Percentiles rank a stretch among this genome's conserved stretches.
Conservation (phyloP, 2,888 invertebrate species). For the Torymus tubicola region DNA sequence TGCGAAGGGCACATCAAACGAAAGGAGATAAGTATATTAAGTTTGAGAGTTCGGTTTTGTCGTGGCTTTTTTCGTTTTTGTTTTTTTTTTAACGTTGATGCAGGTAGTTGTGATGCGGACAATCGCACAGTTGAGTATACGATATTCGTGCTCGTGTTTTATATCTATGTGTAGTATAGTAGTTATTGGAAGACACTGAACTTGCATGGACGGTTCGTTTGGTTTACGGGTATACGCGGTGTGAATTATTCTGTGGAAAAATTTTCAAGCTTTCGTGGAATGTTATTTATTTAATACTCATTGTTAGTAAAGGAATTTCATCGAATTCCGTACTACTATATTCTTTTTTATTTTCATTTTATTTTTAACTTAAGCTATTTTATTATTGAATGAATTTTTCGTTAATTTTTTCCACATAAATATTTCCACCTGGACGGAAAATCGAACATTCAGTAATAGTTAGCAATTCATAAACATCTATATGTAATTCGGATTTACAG, state of each 20-base stretch:
- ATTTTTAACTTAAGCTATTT: no score
- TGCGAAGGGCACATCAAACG: no score
- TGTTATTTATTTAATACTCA: no score
- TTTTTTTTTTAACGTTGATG: not conserved
- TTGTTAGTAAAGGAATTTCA: no score
- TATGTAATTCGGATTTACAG: constrained; percentile 9
- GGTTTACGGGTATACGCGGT: not conserved
- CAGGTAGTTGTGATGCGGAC: not conserved
- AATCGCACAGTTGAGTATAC: no score
- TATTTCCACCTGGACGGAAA: constrained; percentile 25
- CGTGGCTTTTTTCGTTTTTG: not conserved
- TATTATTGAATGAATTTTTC: no score
- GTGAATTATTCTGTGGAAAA: not conserved
- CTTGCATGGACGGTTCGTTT: constrained; percentile 13
- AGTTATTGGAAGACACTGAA: constrained; percentile 23
- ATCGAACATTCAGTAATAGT: not conserved
- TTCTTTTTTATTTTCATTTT: no score
- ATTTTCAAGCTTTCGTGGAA: not conserved
- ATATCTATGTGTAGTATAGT: not conserved
- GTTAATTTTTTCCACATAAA: not conserved
- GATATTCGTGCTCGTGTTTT: no score
- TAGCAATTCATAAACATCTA: constrained; percentile 12
- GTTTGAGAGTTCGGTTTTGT: constrained; percentile 3
- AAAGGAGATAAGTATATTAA: not conserved
- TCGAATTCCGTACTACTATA: no score